These are phyloP conservation scores for Ametastegia equiseti DNA, from an alignment of 2,888 invertebrate species.

Conservation along the genomic window DNA sequence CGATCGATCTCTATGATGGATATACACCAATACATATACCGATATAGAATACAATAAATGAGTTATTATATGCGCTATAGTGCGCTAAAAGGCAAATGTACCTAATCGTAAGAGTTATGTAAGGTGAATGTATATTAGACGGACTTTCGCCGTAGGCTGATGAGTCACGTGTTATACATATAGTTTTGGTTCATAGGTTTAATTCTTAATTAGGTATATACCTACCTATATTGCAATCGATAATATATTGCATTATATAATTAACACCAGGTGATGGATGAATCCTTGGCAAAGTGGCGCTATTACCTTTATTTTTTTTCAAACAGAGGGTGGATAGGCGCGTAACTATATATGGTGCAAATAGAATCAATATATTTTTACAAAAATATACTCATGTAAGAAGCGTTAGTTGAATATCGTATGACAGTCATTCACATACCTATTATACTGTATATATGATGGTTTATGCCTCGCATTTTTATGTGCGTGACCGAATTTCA, in stretches of 20 bases:
- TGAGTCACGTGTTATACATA: background rate
- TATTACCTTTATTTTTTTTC: background rate
- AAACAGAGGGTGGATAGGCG: background rate
- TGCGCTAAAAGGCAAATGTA: background rate
- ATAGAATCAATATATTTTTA: background rate
- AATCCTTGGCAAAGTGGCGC: background rate
- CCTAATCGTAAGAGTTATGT: background rate
- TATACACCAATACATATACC: background rate
- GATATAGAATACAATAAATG: background rate
- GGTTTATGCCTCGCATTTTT: no score
- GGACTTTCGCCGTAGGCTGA: background rate
- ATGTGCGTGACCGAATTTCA: no score
- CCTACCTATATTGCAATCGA: background rate
- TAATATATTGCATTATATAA: background rate
- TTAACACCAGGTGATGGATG: background rate
- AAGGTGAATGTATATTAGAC: background rate
- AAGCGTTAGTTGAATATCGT: background rate
- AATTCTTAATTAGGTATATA: background rate
- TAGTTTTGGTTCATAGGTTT: background rate
- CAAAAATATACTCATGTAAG: background rate
- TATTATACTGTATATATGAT: no score
- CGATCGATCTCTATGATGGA: conserved; percentile 30
- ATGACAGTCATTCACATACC: no score
- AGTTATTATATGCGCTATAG: background rate
- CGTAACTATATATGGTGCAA: no score